Conservation (phyloP, 2,113 vertebrate species). For the Protobothrops flavoviridis region DNA sequence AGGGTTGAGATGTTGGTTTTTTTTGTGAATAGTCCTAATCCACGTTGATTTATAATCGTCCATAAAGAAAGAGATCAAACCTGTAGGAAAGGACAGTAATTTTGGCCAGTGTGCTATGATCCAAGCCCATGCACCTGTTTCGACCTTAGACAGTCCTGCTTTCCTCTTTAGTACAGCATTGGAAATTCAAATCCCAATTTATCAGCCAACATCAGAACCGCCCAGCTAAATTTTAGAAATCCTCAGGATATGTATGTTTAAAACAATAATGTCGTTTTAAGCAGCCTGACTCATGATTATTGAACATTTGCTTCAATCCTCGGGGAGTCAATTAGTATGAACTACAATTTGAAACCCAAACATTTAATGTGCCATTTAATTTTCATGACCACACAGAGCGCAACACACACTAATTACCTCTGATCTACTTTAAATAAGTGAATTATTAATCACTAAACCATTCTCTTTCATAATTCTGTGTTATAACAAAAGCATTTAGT, state of each 20-base stretch:
- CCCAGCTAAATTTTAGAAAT: background rate
- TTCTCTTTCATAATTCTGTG: background rate
- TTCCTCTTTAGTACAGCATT: background rate
- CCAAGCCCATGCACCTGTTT: too few species aligned
- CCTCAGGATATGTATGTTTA: background rate
- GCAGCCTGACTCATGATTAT: slow-evolving; percentile 13
- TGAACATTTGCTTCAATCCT: background rate
- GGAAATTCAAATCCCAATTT: background rate
- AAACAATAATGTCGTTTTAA: slow-evolving; percentile 12
- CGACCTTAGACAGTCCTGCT: too few species aligned
- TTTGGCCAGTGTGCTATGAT: too few species aligned
- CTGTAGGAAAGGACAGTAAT: background rate
- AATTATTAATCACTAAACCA: slow-evolving; percentile 4
- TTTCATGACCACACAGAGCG: background rate
- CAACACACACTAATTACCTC: background rate
- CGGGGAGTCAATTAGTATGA: slow-evolving; percentile 12
- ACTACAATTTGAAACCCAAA: background rate
- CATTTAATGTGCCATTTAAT: slow-evolving; percentile 7
- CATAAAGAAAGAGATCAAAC: too few species aligned
- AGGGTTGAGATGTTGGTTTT: too few species aligned
- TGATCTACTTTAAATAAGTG: slow-evolving; percentile 34
- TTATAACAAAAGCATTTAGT: slow-evolving; percentile 21
- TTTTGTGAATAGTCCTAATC: too few species aligned
- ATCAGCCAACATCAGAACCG: background rate
- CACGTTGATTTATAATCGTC: background rate